Evolutionary conservation across 2,797 vertebrate genomes (phyloP).

Genomic region (Molossus molossus): DNA sequence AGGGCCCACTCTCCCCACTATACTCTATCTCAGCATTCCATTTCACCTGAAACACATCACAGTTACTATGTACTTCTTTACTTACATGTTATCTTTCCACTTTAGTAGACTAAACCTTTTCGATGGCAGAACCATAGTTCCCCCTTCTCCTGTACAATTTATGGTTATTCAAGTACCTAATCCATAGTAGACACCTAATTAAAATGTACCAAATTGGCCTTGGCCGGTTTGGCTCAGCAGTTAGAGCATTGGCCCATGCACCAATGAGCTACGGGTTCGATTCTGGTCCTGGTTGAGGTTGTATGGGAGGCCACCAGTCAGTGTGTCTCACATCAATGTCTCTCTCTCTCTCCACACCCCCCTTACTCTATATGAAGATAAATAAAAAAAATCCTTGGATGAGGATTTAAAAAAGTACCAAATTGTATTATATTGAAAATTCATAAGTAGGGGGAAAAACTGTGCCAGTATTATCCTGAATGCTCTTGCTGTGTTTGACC

Average conservation of each 20-base stretch:
- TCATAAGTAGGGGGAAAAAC: not conserved
- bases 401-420: too few species aligned
- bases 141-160: not conserved
- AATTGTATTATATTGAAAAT: not conserved
- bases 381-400: too few species aligned
- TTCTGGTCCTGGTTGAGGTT: too few species aligned
- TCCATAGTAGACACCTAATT: not conserved
- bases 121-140: not conserved
- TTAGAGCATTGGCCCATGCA: too few species aligned
- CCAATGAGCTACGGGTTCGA: too few species aligned
- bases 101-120: not conserved
- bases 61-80: not conserved
- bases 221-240: too few species aligned
- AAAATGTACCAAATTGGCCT: not conserved
- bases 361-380: too few species aligned
- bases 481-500: not conserved
- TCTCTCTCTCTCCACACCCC: too few species aligned
- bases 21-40: not conserved
- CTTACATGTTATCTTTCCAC: constrained; percentile 9
- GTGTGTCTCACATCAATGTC: too few species aligned
- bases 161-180: not conserved
- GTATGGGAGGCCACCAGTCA: too few species aligned
- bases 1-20: not conserved
- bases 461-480: not conserved
- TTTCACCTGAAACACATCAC: not conserved